Conservation (phyloP, 2,888 invertebrate genomes). For the Athalia cordata region DNA sequence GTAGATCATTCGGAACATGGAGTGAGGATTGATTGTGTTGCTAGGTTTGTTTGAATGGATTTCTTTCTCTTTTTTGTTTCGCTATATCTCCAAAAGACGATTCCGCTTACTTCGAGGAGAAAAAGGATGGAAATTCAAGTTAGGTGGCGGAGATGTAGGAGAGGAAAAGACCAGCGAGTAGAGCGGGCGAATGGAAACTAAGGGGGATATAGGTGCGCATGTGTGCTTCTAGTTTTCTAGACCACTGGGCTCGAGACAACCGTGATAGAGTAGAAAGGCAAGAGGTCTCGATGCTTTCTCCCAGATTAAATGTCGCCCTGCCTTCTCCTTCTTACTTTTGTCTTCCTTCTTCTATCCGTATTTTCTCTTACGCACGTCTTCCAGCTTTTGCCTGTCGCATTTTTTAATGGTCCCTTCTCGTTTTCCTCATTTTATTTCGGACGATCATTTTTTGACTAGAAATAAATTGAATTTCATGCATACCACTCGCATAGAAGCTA, state of each 20-base stretch:
- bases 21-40: not conserved
- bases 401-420: constrained; percentile 21
- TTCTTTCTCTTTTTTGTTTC: not conserved
- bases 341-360: not conserved
- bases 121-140: constrained; percentile 8
- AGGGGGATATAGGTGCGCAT: constrained; percentile 22
- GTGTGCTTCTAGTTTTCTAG: constrained; percentile 39
- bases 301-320: constrained; percentile 67
- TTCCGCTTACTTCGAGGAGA: constrained; percentile 2
- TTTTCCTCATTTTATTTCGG: not conserved
- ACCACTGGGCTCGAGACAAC: constrained; percentile 51
- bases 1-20: not conserved
- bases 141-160: not conserved
- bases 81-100: constrained; percentile 5
- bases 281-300: constrained; percentile 65
- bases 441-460: constrained; percentile 17
- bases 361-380: not conserved
- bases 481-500: not conserved
- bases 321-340: constrained; percentile 35
- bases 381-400: constrained; percentile 6
- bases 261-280: constrained; percentile 65
- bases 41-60: constrained; percentile 25
- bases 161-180: not conserved
- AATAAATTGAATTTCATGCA: constrained; percentile 33
- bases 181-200: constrained; percentile 8